Conservation (phyloP, 2,113 vertebrate species). For the Furnarius figulus region DNA sequence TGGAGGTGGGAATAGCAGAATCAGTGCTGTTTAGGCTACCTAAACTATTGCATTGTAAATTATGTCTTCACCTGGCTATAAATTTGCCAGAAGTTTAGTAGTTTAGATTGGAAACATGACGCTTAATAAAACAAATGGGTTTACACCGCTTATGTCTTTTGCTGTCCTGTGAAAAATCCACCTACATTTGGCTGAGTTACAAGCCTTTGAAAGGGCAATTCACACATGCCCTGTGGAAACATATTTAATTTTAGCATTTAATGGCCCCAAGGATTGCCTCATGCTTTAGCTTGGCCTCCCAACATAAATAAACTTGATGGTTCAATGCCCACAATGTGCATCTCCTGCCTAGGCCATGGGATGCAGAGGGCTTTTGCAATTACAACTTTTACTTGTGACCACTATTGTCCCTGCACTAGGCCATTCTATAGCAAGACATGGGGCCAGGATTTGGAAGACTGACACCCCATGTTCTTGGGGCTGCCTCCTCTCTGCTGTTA, state of each 20-base stretch:
- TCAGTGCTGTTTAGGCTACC: background rate
- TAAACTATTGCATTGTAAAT: slow-evolving; percentile 22
- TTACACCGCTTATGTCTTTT: background rate
- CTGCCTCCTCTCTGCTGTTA: background rate
- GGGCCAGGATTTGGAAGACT: background rate
- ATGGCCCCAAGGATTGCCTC: background rate
- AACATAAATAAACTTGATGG: background rate
- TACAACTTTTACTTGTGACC: background rate
- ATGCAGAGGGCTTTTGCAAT: background rate
- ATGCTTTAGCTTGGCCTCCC: background rate
- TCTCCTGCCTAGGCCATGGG: background rate
- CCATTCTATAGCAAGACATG: background rate
- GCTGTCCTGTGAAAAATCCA: slow-evolving; percentile 9
- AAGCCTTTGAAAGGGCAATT: slow-evolving; percentile 56
- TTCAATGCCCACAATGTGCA: background rate
- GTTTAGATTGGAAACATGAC: slow-evolving; percentile 31
- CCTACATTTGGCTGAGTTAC: slow-evolving; percentile 26
- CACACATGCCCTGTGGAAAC: background rate
- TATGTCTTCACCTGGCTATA: slow-evolving; percentile 12
- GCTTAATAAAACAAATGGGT: slow-evolving; percentile 47
- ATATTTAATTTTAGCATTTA: slow-evolving; percentile 33
- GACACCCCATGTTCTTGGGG: accelerated
- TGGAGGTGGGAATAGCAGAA: background rate
- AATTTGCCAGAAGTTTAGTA: slow-evolving; percentile 30
- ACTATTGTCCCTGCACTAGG: background rate